These are phyloP conservation scores for Anhinga rufa DNA, from an alignment of 2,113 vertebrate genomes.

Conservation along the genomic window DNA sequence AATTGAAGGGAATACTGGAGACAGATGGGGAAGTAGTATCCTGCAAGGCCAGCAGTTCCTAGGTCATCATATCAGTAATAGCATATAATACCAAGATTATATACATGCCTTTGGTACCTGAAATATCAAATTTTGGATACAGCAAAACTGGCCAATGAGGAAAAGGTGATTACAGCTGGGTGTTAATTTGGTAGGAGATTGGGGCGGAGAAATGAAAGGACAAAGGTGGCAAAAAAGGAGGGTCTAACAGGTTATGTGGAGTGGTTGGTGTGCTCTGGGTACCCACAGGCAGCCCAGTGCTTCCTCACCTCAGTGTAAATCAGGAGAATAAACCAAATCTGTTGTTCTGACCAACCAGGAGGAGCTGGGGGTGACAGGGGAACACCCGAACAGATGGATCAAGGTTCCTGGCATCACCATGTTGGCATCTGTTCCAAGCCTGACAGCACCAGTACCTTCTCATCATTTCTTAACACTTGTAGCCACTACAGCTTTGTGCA, in stretches of 20 bases:
- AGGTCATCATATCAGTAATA: not conserved
- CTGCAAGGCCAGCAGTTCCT: not conserved
- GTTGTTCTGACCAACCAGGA: not conserved
- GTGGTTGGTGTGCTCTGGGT: not conserved
- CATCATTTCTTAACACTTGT: not conserved
- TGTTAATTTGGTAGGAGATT: not conserved
- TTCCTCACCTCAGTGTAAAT: not conserved
- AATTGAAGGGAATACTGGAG: not conserved
- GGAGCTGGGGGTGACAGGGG: not conserved
- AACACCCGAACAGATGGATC: not conserved
- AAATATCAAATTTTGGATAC: not conserved
- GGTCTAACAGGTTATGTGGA: not conserved
- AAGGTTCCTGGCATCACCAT: not conserved
- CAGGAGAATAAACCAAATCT: not conserved
- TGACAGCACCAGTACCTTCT: not conserved
- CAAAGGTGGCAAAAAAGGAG: not conserved
- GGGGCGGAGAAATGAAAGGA: not conserved
- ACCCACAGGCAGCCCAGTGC: not conserved
- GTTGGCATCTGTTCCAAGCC: not conserved
- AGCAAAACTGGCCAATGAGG: not conserved
- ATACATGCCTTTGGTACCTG: not conserved
- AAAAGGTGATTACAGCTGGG: not conserved
- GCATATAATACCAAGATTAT: not conserved
- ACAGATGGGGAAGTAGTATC: not conserved
- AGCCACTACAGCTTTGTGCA: not conserved